Evolutionary conservation across 2,113 vertebrate species (phyloP), one percentile per base, ranked within the genome.

Genomic region (Crotalus horridus): DNA sequence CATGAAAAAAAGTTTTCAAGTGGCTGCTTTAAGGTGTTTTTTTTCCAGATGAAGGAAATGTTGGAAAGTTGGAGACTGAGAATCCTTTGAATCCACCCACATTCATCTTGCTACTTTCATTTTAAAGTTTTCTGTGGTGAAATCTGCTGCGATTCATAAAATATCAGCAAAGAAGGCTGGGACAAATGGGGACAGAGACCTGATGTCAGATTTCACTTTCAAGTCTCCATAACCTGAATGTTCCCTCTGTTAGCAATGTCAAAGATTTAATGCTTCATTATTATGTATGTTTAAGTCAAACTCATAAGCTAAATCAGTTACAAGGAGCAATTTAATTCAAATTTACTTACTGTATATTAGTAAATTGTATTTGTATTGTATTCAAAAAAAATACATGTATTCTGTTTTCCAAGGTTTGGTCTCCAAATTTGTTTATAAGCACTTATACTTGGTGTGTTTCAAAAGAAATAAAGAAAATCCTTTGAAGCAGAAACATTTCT

Each of bases 391-490:
- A 55, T 92, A 9, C 85, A 92, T 74, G 39, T 1, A 46, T 91
- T 48, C 89, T 51, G 89, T 93, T 95, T 89, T 61, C 0, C 39
- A 88, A 93, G 89, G 61, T 48, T 13, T 74, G 56, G 23, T 59
- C 0, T 54, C 94, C 87, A 92, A 89, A 91, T 43, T 33, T 92
- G 24, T 54, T 69, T 29, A 39, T 64, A 5, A 33, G 12, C 46
- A 95, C 24, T 64, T 94, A 53, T 48, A 85, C 4, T 69, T 87
- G 91, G 1, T 0, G 15, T 33, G 74, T 87, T 89, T 91, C 90
- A 92, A 93, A 24, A 0, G 53, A 15, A 96, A 96, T 96, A 95
- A 96, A 96, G 56, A 54, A 9, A 0, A 10, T 33, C 10, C 51
- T 1, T 92, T 93, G 85, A 85, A 24, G 43, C 2, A 48, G 15